These are phyloP conservation scores for Phalacrocorax carbo DNA, from an alignment of 2,113 vertebrate genomes.

Conservation along the genomic window DNA sequence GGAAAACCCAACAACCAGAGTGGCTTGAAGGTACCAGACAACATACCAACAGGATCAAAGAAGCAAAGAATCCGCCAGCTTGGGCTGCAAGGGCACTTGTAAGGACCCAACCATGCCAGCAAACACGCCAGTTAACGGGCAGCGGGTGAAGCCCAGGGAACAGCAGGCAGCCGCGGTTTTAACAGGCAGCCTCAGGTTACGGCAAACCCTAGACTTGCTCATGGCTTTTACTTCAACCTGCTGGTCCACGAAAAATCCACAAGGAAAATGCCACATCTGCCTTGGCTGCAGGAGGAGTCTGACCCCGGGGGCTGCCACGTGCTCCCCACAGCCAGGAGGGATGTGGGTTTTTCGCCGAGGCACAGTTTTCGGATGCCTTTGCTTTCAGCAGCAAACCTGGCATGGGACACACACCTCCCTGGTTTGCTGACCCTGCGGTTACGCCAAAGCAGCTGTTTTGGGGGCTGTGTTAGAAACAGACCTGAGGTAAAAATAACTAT, in stretches of 20 bases:
- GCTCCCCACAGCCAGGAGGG: neutral
- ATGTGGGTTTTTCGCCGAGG: fast-evolving
- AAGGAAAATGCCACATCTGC: neutral
- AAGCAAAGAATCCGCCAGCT: neutral
- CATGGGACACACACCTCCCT: neutral
- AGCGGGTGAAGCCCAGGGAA: neutral
- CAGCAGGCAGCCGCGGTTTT: neutral
- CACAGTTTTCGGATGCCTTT: fast-evolving
- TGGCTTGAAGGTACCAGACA: neutral
- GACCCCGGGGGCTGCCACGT: fast-evolving
- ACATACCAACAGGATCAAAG: neutral
- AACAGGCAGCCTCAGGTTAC: neutral
- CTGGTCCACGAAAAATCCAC: neutral
- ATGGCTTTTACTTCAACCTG: neutral
- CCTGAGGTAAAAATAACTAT: neutral
- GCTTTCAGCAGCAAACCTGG: neutral
- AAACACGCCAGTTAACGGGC: fast-evolving
- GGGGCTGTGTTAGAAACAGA: neutral
- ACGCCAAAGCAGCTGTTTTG: neutral
- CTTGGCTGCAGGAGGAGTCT: neutral
- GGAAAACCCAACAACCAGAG: neutral
- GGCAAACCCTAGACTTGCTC: neutral
- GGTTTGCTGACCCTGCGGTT: neutral
- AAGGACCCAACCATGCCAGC: neutral
- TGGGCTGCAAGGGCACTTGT: neutral